Evolutionary conservation across 1,140 invertebrate genomes (phyloP), one percentile per base, ranked within the genome.

Genomic region (Nasonia longicornis): DNA sequence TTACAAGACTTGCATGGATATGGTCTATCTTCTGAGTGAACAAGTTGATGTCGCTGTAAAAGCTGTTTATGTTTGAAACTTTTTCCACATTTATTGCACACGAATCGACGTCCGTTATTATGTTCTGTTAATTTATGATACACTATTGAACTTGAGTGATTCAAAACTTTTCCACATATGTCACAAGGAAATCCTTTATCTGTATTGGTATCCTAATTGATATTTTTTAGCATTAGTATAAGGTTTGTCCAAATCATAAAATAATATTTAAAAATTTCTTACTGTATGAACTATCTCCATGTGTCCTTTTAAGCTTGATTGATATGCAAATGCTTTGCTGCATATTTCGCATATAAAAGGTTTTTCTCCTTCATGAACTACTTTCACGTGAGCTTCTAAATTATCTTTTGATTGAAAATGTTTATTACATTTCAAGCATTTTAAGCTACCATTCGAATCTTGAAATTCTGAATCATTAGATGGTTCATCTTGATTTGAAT

Each of bases 111-210:
- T 2, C 92, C 92, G 82, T 93, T 91, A 81, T 93, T 93, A 85
- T 95, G 95, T 85, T 93, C 93, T 0, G 94, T 91, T 86, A 94
- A 93, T 86, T 94, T 94, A 87, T 95, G 95, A 88, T 95, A 95
- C 29, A 94, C 88, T 29, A 95, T 91, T 2, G 94, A 95, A 85
- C 94, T 93, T 0, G 92, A 91, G 88, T 94, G 92, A 81, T 92
- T 92, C 64, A 94, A 91, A 79, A 93, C 90, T 89, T 95, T 95
- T n/a, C 92, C 93, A 87, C 94, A 95, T 67, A 93, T 89, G 81
- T 95, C 93, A 86, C 94, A 95, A 8, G 93, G 91, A 87, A 90
- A 94, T 1, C 90, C 91, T 84, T 91, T 90, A 48, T 90, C 87
- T 77, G 83, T 83, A 85, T 89, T 74, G 29, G 29, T 77, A 38